These are phyloP conservation scores for Clunio marinus DNA, from an alignment of 2,888 invertebrate genomes.

Conservation along the genomic window DNA sequence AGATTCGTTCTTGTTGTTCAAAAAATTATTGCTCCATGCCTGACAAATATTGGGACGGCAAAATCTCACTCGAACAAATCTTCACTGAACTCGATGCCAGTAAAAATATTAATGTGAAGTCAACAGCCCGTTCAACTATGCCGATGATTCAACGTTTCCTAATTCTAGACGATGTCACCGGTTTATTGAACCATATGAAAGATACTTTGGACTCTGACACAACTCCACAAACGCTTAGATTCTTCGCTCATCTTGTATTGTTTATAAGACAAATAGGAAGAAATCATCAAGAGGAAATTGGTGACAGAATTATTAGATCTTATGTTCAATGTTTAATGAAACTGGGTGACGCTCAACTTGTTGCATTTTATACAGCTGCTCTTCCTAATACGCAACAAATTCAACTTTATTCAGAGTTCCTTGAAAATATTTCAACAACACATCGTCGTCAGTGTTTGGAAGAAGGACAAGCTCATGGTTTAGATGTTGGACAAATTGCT, in stretches of 20 bases:
- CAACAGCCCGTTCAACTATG: constrained; percentile 58
- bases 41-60: constrained; percentile 66
- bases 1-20: constrained; percentile 60
- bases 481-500: constrained; percentile 81
- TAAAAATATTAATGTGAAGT: constrained; percentile 54
- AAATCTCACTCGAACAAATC: constrained; percentile 64
- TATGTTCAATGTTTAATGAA: constrained; percentile 69
- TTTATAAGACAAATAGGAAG: constrained; percentile 77
- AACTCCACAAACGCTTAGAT: constrained; percentile 58
- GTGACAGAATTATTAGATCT: constrained; percentile 70
- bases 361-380: constrained; percentile 81
- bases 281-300: constrained; percentile 63
- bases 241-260: constrained; percentile 79
- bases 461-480: constrained; percentile 67
- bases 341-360: constrained; percentile 68
- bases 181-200: constrained; percentile 67
- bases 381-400: constrained; percentile 62
- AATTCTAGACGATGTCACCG: constrained; percentile 74
- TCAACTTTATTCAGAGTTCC: constrained; percentile 65
- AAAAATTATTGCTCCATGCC: constrained; percentile 58
- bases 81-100: constrained; percentile 64
- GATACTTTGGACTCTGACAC: constrained; percentile 59
- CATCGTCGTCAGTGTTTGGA: constrained; percentile 60
- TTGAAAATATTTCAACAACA: constrained; percentile 65
- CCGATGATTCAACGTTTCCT: constrained; percentile 78